Percentiles rank a stretch among this genome's conserved stretches.
phyloP scores from a whole-genome alignment of 2,888 invertebrate species.

The Mythimna impura region DNA sequence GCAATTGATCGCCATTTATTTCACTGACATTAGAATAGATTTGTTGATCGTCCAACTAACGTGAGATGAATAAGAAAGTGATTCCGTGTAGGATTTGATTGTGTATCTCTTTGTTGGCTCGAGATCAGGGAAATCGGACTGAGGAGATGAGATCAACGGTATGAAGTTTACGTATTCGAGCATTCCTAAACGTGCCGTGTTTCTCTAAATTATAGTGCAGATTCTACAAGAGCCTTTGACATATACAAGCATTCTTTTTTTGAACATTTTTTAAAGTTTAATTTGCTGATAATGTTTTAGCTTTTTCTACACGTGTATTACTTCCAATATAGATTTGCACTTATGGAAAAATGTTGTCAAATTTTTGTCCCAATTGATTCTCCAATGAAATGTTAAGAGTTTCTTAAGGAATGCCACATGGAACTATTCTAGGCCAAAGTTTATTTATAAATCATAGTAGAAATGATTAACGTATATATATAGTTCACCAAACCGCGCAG shows the following conservation, averaged over 20 bases:
- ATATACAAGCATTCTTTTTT: not conserved
- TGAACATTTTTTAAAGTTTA: not conserved
- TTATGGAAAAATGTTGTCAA: not conserved
- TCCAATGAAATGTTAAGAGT: not conserved
- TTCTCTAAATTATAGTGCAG: not conserved
- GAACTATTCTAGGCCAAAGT: slow-evolving; percentile 3
- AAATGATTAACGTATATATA: slow-evolving; percentile 10
- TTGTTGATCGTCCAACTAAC: slow-evolving; percentile 38
- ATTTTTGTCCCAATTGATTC: not conserved
- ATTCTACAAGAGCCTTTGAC: slow-evolving; percentile 18
- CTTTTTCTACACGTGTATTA: not conserved
- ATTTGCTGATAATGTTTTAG: too few relatives aligned
- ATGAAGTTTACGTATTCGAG: not conserved
- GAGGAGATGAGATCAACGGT: slow-evolving; percentile 1
- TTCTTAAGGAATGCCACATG: slow-evolving; percentile 24
- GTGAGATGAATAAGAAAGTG: slow-evolving; percentile 49
- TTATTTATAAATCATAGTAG: not conserved
- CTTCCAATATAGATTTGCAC: not conserved
- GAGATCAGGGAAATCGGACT: slow-evolving; percentile 45
- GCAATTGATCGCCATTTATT: slow-evolving; percentile 55
- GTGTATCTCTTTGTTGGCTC: slow-evolving; percentile 29
- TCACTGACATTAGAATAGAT: slow-evolving; percentile 57
- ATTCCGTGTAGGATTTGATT: slow-evolving; percentile 47
- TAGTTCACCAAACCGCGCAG: not conserved
- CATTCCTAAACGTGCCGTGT: not conserved